Percentiles rank a stretch among this genome's conserved stretches.
These are phyloP conservation scores for Drosophila planitibia DNA, from an alignment of 2,888 invertebrate genomes.

Conservation along the genomic window DNA sequence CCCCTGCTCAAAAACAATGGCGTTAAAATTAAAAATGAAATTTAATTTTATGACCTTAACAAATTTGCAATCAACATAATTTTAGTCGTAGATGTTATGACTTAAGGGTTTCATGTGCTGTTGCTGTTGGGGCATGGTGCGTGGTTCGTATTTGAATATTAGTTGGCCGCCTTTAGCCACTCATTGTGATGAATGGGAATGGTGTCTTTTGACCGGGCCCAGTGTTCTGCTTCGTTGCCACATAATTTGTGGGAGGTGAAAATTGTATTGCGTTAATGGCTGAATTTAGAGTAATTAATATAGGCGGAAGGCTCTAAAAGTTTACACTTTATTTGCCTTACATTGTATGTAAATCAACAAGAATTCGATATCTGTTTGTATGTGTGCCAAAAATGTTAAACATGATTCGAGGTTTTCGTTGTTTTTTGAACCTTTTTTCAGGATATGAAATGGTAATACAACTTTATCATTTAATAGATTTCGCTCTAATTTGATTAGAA, in stretches of 20 bases:
- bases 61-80: constrained; percentile 82
- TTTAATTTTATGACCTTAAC: constrained; percentile 81
- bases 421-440: not conserved
- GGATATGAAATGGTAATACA: not conserved
- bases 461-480: not conserved
- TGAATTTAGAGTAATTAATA: constrained; percentile 78
- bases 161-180: constrained; percentile 3
- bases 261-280: constrained; percentile 78
- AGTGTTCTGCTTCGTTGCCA: constrained; percentile 70
- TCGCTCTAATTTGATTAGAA: not conserved
- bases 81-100: constrained; percentile 63
- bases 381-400: not conserved
- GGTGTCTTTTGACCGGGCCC: constrained; percentile 19
- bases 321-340: constrained; percentile 25
- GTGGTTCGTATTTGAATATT: constrained; percentile 31
- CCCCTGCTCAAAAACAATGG: constrained; percentile 63
- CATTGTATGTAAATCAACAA: constrained; percentile 67
- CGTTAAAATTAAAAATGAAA: constrained; percentile 81
- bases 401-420: not conserved
- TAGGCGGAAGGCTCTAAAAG: constrained; percentile 26
- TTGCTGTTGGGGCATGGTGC: constrained; percentile 40
- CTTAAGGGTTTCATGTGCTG: constrained; percentile 63
- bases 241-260: constrained; percentile 78
- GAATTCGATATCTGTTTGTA: constrained; percentile 2
- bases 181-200: constrained; percentile 6